phyloP scores from a whole-genome alignment of 2,113 vertebrate species.

The Callithrix jacchus region DNA sequence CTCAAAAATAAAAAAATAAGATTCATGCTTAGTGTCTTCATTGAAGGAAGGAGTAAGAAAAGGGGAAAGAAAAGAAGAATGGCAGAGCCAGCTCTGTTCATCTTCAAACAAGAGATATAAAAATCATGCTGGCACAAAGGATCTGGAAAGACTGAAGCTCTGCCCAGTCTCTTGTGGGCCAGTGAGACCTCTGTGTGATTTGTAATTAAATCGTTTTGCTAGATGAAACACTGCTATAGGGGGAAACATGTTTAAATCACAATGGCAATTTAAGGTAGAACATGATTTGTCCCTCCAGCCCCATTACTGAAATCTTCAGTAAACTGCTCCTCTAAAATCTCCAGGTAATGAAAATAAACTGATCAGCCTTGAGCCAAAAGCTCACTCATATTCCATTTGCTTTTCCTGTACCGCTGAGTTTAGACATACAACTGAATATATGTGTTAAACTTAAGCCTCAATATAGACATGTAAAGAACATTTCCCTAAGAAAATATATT shows the following conservation, averaged over 20 bases:
- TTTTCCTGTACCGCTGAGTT: neutral
- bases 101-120: neutral
- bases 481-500: neutral
- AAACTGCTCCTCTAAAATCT: neutral
- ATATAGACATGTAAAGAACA: neutral
- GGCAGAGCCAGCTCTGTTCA: neutral
- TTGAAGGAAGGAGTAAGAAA: neutral
- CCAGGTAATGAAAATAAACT: neutral
- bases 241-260: neutral
- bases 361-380: neutral
- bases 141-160: neutral
- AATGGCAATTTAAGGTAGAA: neutral
- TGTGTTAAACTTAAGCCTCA: neutral
- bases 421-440: neutral
- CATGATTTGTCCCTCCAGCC: neutral
- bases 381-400: neutral
- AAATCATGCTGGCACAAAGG: neutral
- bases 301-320: neutral
- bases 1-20: neutral
- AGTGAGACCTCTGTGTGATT: neutral
- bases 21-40: neutral
- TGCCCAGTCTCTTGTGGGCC: neutral
- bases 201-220: neutral
- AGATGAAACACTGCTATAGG: neutral
- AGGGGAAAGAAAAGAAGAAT: too few relatives aligned